Evolutionary conservation across 2,888 invertebrate genomes (phyloP), one percentile per base, ranked within the genome.

Genomic region (Crematogaster levior): DNA sequence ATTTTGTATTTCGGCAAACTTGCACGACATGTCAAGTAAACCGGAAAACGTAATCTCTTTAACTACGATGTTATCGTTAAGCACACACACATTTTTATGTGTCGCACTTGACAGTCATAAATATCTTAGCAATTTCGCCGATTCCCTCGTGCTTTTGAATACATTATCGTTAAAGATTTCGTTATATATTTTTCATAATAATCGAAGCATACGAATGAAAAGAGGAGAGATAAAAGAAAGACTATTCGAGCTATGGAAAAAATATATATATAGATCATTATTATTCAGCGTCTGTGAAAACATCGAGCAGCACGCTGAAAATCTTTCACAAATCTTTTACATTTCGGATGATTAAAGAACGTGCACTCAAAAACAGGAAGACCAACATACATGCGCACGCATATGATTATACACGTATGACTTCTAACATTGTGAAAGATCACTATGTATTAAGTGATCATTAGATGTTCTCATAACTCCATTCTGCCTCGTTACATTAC

Each of bases 21-120:
- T 51, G 56, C 18, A 53, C 15, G 6, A 24, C 34, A 58, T 56
- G 68, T 43, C 56, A 56, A 68, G 21, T 79, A 79, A 79, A 43
- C 56, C 68, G 56, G 24, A 79, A 79, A 68, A 68, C 56, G 24
- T 77, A 66, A 77, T 68, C 15, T 51, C 30, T 21, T 79, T 79
- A 68, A 79, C 68, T 21, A 43, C 53, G 77, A 56, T 77, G 34
- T 68, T n/a, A n/a, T n/a, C 68, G 68, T 79, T 79, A 68, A 68
- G 24, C 40, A 30, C 66, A 53, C 43, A 56, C 43, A 21, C 56
- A 56, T 56, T 56, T 77, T 77, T 77, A 77, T 77, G 56, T 56
- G 56, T 56, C 43, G 18, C 24, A 51, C 73, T 80, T 60, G 58
- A 48, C 72, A 27, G 15, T 73, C 60, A 24, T 80, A 73, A 80